Conservation (phyloP, 2,888 invertebrate species). For the Dusona sp. region DNA sequence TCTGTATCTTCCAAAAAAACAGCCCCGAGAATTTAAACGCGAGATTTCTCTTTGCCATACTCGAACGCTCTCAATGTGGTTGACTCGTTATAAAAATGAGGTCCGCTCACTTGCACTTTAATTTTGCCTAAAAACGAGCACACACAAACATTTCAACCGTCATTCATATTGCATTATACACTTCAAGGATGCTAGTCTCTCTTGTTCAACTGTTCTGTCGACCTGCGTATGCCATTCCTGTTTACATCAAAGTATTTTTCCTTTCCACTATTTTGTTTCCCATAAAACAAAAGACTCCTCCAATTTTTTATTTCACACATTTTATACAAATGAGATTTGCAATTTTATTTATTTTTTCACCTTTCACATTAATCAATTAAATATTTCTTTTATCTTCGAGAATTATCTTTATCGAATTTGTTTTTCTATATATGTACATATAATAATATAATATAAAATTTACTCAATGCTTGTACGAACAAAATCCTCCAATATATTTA, state of each 20-base stretch:
- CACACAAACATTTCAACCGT: neutral
- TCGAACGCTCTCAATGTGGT: neutral
- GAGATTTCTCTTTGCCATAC: neutral
- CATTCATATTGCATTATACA: neutral
- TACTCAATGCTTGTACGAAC: constrained; percentile 25
- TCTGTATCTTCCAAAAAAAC: neutral
- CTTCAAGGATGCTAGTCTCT: neutral
- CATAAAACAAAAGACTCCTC: too few relatives aligned
- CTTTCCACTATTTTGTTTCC: too few relatives aligned
- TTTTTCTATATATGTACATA: neutral
- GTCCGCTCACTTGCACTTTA: neutral
- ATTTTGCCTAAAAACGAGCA: too few relatives aligned
- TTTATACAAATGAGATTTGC: too few relatives aligned
- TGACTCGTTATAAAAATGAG: neutral
- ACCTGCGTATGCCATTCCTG: neutral
- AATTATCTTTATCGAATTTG: neutral
- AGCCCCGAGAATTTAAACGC: neutral
- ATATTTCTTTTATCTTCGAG: neutral
- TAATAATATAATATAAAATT: neutral
- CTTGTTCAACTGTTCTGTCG: neutral
- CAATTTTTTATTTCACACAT: neutral
- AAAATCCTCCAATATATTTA: constrained; percentile 57
- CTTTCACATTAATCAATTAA: neutral
- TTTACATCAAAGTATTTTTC: neutral
- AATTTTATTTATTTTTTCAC: neutral